Evolutionary conservation across 2,888 invertebrate genomes (phyloP).

Genomic region (Eulithis prunata): DNA sequence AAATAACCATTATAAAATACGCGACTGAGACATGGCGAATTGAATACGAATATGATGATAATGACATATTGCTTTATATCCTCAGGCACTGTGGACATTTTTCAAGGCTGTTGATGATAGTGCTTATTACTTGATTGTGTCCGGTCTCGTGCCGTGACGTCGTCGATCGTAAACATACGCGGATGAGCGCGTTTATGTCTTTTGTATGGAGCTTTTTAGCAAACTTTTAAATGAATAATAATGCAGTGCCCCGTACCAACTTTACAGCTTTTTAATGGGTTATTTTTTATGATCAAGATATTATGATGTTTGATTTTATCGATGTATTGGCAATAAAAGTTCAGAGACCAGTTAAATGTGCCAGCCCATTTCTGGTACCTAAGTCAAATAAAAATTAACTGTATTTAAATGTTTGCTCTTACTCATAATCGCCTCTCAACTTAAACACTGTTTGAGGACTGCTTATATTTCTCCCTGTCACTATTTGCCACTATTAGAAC

Average conservation of each 20-base stretch:
- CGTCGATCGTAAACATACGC: constrained; percentile 36
- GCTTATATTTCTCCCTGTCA: too few species aligned
- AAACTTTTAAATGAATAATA: neutral
- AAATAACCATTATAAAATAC: constrained; percentile 15
- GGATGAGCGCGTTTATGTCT: constrained; percentile 38
- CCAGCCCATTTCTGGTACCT: neutral
- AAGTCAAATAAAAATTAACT: neutral
- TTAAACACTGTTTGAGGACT: too few species aligned
- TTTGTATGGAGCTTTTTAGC: constrained; percentile 22
- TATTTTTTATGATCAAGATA: constrained; percentile 1
- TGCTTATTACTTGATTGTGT: neutral
- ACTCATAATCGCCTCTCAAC: too few species aligned
- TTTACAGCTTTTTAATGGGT: constrained; percentile 14
- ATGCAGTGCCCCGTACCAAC: constrained; percentile 3
- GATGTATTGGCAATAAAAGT: constrained; percentile 5
- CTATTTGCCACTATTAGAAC: too few species aligned
- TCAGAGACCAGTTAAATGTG: neutral
- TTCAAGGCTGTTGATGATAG: constrained; percentile 14
- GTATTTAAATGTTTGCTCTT: too few species aligned
- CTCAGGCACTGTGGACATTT: constrained; percentile 7
- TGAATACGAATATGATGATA: constrained; percentile 13
- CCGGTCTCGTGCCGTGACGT: constrained; percentile 12
- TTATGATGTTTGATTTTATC: constrained; percentile 9
- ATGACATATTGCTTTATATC: constrained; percentile 12
- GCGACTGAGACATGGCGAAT: constrained; percentile 9